phyloP scores from a whole-genome alignment of 2,797 vertebrate species.

The Sparidentex hasta region DNA sequence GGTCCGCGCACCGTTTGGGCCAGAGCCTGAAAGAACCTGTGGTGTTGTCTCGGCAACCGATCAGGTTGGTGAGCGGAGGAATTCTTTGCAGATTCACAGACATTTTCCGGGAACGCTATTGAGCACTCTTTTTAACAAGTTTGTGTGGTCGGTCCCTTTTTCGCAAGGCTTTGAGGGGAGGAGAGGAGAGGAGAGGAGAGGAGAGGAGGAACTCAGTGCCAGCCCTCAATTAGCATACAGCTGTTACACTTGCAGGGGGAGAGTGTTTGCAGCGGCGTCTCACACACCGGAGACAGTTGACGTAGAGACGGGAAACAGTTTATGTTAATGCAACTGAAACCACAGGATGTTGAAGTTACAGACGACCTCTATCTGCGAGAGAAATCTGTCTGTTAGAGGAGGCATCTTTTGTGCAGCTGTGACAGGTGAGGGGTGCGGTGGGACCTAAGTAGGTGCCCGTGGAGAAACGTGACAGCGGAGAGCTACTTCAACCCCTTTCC shows the following conservation, averaged over 20 bases:
- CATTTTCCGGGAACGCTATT: slow-evolving; percentile 39
- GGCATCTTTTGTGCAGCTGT: slow-evolving; percentile 49
- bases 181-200: too few relatives aligned
- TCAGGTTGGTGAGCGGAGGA: slow-evolving; percentile 27
- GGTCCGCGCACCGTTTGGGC: slow-evolving; percentile 45
- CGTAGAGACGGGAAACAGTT: slow-evolving; percentile 41
- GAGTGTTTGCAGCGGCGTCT: slow-evolving; percentile 12
- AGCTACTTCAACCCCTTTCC: slow-evolving; percentile 35
- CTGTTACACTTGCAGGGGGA: slow-evolving; percentile 30
- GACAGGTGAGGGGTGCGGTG: slow-evolving; percentile 23
- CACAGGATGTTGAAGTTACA: slow-evolving; percentile 20
- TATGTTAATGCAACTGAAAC: slow-evolving; percentile 33
- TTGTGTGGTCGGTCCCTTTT: not conserved
- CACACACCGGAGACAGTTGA: slow-evolving; percentile 24
- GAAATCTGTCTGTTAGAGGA: slow-evolving; percentile 23
- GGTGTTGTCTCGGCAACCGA: slow-evolving; percentile 52
- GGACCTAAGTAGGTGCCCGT: slow-evolving; percentile 27
- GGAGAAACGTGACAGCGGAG: slow-evolving; percentile 39
- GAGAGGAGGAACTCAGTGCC: slow-evolving; percentile 7
- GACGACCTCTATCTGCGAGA: not conserved
- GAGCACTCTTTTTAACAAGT: slow-evolving; percentile 44
- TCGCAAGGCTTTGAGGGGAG: slow-evolving; percentile 30
- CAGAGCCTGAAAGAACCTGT: slow-evolving; percentile 11
- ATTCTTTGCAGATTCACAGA: slow-evolving; percentile 40
- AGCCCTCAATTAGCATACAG: slow-evolving; percentile 35